Conservation (phyloP, 2,888 invertebrate species). For the Imbricaverruca yamaguchii region DNA sequence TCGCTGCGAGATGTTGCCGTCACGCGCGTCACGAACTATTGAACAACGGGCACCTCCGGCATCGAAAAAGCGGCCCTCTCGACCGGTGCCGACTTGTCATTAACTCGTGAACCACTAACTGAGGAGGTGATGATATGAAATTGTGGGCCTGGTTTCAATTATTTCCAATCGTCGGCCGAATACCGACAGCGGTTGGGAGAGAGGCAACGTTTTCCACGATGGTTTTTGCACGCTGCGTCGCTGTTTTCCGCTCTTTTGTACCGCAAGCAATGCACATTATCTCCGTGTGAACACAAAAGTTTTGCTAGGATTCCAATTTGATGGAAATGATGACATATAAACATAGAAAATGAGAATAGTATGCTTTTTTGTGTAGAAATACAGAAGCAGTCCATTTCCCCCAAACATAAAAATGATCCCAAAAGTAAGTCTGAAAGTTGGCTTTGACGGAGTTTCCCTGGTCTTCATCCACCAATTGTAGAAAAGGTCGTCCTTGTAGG, state of each 20-base stretch:
- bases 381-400: too few relatives aligned
- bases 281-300: neutral
- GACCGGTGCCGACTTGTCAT: neutral
- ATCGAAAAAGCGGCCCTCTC: neutral
- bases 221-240: neutral
- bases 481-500: too few relatives aligned
- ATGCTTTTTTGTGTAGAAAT: too few relatives aligned
- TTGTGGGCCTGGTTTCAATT: neutral
- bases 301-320: too few relatives aligned
- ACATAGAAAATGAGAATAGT: too few relatives aligned
- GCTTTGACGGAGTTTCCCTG: too few relatives aligned
- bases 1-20: neutral
- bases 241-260: neutral
- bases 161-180: neutral
- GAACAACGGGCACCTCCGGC: neutral
- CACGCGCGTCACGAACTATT: constrained; percentile 1
- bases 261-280: neutral
- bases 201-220: neutral
- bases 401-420: too few relatives aligned
- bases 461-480: too few relatives aligned
- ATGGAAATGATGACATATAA: too few relatives aligned
- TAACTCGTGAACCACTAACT: neutral
- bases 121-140: neutral
- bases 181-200: neutral
- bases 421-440: too few relatives aligned